phyloP scores from a whole-genome alignment of 2,888 invertebrate genomes.

The Ectemnius continuus region DNA sequence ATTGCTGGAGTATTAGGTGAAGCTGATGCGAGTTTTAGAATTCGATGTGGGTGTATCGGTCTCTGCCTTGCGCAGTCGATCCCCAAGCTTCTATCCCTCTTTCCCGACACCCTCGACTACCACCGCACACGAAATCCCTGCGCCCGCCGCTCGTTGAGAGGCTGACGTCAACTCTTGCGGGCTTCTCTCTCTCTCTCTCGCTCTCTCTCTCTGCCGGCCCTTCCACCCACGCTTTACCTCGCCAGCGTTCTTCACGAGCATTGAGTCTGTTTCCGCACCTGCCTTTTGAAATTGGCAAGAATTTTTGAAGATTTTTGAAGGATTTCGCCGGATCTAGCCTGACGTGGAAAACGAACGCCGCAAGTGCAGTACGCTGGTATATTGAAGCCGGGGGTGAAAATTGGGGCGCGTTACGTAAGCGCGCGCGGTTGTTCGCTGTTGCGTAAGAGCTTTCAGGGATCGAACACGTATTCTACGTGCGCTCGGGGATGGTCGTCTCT shows the following conservation, averaged over 20 bases:
- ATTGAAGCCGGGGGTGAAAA: neutral
- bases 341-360: too few species aligned
- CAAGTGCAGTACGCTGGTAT: neutral
- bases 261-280: neutral
- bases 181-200: too few species aligned
- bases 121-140: neutral
- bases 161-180: neutral
- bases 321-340: neutral
- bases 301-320: neutral
- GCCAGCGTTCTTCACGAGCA: neutral
- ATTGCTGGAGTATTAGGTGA: neutral
- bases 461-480: slow-evolving; percentile 3
- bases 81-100: neutral
- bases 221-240: neutral
- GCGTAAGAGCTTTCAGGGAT: neutral
- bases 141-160: neutral
- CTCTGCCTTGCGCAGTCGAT: slow-evolving; percentile 2
- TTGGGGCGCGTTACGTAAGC: slow-evolving; percentile 7
- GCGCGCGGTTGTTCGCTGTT: neutral
- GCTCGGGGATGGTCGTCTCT: neutral
- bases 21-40: neutral
- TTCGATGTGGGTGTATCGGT: neutral
- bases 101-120: neutral
- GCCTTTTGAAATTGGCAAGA: neutral
- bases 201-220: neutral